These are phyloP conservation scores for Potorous gilbertii DNA, from an alignment of 2,797 vertebrate genomes.

Conservation along the genomic window DNA sequence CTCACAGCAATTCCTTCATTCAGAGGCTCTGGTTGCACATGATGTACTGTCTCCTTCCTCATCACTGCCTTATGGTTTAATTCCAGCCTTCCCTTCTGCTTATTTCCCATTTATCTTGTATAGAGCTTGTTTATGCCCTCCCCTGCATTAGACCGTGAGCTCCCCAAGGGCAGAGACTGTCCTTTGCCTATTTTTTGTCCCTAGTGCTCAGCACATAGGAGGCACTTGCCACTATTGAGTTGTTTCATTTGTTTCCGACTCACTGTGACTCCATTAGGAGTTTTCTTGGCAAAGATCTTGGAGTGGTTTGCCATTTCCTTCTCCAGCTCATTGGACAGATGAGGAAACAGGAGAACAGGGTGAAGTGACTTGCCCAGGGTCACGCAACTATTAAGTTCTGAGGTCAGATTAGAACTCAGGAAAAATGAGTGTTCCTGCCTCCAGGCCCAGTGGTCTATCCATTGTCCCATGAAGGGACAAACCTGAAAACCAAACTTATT, in stretches of 20 bases:
- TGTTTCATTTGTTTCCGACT: background rate
- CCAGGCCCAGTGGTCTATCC: background rate
- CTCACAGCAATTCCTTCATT: no score
- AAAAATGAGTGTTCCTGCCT: background rate
- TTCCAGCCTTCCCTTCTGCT: background rate
- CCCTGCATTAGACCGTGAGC: no score
- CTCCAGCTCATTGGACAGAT: background rate
- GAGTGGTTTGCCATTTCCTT: background rate
- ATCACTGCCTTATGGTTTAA: background rate
- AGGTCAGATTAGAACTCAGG: background rate
- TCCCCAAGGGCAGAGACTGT: no score
- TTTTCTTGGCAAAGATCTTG: background rate
- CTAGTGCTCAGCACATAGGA: background rate
- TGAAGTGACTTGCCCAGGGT: background rate
- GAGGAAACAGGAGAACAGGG: background rate
- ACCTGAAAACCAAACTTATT: background rate
- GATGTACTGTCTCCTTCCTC: background rate
- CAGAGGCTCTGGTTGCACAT: no score
- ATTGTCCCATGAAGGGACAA: background rate
- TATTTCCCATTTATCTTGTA: background rate
- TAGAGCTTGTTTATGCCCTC: no score
- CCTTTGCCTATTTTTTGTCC: background rate
- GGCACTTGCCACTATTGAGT: background rate
- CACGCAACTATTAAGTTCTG: background rate
- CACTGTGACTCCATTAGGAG: background rate